Evolutionary conservation across 2,888 invertebrate genomes (phyloP), one percentile per base, ranked within the genome.

Genomic region (Cyaniris semiargus): DNA sequence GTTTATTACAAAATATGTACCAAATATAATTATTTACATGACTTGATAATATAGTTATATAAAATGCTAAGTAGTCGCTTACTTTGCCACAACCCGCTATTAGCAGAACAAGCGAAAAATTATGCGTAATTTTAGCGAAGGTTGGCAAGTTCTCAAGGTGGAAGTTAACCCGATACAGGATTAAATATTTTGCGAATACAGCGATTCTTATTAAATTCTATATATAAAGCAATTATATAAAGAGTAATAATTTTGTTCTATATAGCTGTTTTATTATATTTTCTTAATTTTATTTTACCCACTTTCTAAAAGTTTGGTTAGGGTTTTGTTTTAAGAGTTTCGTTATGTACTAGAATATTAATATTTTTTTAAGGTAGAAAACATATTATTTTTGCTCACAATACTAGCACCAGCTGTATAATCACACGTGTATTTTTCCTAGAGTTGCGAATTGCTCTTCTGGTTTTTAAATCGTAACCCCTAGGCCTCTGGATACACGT

Each of bases 71-170:
- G 60, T 21, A 23, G 1, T 15, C 23, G 66, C 27, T 66, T 27
- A 27, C 66, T 15, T 66, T 66, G 15, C 66, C 15, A 66, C 7
- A 66, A 66, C 27, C 27, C 66, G 66, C 27, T 66, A 27, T 66
- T 31, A 66, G 18, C 66, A 15, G 66, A 66, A 66, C 66, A 31
- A 66, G 27, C 18, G 27, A 66, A 66, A 66, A 31, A 66, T 66
- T 66, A 31, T 66, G 66, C 27, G 66, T 66, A 66, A 31, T 66
- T 66, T 13, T 66, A 15, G 31, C 66, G 15, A 31, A 66, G 15
- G 66, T 66, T 66, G 66, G 66, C 66, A 31, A 66, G 15, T 31
- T 66, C 31, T 66, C 66, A 31, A 31, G 27, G 27, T 66, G 27
- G 66, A 31, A 31, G 66, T 66, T 66, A 66, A 31, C 13, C 27